A percentile compares a stretch with the other conserved stretches of the same genome.
Evolutionary conservation across 1,140 invertebrate species (phyloP).

Genomic region (Bilobella aurantiaca): DNA sequence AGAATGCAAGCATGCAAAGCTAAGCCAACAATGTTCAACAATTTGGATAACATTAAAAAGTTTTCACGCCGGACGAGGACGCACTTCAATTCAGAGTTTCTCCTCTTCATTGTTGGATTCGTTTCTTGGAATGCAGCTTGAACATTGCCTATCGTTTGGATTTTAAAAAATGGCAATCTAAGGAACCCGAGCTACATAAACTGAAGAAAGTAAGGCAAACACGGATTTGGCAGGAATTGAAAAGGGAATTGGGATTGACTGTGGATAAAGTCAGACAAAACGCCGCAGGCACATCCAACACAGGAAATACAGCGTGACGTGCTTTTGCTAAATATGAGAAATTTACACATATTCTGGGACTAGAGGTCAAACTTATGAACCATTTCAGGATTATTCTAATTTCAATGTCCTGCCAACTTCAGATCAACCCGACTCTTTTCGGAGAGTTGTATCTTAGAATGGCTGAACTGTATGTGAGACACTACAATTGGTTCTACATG

Average conservation of each 20-base stretch:
- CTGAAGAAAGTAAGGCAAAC: background rate
- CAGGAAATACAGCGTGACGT: background rate
- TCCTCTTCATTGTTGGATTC: background rate
- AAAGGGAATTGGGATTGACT: background rate
- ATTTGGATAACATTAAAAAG: background rate
- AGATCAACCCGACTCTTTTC: background rate
- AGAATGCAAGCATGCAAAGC: background rate
- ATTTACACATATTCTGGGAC: background rate
- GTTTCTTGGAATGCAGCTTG: background rate
- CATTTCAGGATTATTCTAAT: background rate
- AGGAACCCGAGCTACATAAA: background rate
- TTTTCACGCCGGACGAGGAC: background rate
- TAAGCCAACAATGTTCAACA: no score
- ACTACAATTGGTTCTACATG: slow-evolving; percentile 39
- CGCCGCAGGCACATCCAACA: background rate
- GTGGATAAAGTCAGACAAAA: background rate
- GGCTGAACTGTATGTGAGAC: slow-evolving; percentile 5
- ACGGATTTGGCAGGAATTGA: no score
- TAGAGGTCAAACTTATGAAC: background rate
- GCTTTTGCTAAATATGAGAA: background rate
- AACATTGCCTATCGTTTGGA: background rate
- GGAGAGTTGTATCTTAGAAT: background rate
- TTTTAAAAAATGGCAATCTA: background rate
- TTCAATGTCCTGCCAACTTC: background rate
- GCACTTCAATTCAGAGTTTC: background rate